A percentile compares a stretch with the other conserved stretches of the same genome.
These are phyloP conservation scores for Rhodophaea formosa DNA, from an alignment of 2,888 invertebrate genomes.

Conservation along the genomic window DNA sequence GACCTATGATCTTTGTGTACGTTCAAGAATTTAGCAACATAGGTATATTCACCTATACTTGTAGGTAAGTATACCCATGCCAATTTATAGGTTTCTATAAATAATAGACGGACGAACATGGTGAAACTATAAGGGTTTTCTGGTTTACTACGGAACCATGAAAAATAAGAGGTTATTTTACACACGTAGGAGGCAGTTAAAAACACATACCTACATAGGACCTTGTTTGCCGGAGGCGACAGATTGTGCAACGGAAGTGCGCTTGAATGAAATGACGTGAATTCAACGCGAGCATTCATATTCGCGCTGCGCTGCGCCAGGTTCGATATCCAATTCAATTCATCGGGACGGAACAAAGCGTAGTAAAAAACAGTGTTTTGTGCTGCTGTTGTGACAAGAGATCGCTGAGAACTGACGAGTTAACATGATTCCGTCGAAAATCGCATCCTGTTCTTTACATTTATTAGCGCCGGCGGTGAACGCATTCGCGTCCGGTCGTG, in stretches of 20 bases:
- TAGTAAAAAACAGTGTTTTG: constrained; percentile 37
- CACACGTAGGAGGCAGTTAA: too few relatives aligned
- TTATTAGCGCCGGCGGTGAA: constrained; percentile 63
- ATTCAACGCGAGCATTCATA: constrained; percentile 54
- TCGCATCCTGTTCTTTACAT: constrained; percentile 73
- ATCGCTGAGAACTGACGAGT: constrained; percentile 63
- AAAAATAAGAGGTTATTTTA: too few relatives aligned
- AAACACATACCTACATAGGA: too few relatives aligned
- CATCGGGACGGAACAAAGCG: constrained; percentile 46
- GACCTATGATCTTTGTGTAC: too few relatives aligned
- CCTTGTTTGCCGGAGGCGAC: constrained; percentile 40
- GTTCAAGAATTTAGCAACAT: too few relatives aligned
- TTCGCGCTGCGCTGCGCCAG: constrained; percentile 30
- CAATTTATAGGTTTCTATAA: too few relatives aligned
- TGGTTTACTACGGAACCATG: too few relatives aligned
- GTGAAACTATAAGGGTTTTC: too few relatives aligned
- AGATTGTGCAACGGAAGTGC: constrained; percentile 57
- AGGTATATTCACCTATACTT: too few relatives aligned
- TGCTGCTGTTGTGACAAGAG: constrained; percentile 63
- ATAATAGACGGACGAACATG: too few relatives aligned
- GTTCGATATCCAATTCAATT: constrained; percentile 68
- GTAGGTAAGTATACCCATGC: too few relatives aligned
- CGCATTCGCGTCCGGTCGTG: constrained; percentile 68
- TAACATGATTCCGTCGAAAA: constrained; percentile 72
- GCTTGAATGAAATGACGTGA: constrained; percentile 32